Conservation (phyloP, 1,140 invertebrate species). For the Drosophila miranda region DNA sequence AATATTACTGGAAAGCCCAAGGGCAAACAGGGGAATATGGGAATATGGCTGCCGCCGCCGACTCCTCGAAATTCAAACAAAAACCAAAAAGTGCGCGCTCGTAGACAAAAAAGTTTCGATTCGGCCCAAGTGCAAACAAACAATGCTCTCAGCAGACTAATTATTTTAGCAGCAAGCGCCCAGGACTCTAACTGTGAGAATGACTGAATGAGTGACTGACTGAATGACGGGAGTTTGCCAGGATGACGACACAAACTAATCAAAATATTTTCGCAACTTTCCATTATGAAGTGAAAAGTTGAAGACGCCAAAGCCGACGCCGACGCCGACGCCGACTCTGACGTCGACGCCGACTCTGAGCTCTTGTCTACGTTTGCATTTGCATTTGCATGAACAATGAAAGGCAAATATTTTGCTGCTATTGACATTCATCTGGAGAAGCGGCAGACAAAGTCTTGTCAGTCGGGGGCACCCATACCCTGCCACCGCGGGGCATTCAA, state of each 20-base stretch:
- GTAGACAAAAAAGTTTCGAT: conserved; percentile 61
- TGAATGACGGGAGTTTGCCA: conserved; percentile 3
- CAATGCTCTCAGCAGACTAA: conserved; percentile 77
- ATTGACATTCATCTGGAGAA: conserved; percentile 74
- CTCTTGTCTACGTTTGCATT: conserved; percentile 64
- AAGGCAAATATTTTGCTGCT: conserved; percentile 78
- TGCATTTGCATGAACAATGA: conserved; percentile 79
- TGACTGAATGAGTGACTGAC: background rate
- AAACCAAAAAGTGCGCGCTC: conserved; percentile 60
- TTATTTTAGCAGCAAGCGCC: conserved; percentile 57
- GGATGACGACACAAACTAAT: conserved; percentile 69
- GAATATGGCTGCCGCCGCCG: conserved; percentile 1
- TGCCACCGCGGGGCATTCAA: conserved; percentile 53
- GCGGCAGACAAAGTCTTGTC: conserved; percentile 27
- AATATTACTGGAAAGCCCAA: conserved; percentile 15
- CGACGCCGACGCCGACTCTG: too few relatives aligned
- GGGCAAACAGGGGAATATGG: conserved; percentile 34
- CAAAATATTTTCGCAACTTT: conserved; percentile 80
- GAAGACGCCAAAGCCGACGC: conserved; percentile 33
- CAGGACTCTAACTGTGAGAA: conserved; percentile 13
- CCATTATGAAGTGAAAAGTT: conserved; percentile 80
- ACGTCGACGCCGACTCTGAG: conserved; percentile 2
- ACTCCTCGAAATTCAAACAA: conserved; percentile 43
- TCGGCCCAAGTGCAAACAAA: conserved; percentile 72
- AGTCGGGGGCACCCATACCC: conserved; percentile 8